phyloP scores from a whole-genome alignment of 2,797 vertebrate genomes.

The Antennarius maculatus region DNA sequence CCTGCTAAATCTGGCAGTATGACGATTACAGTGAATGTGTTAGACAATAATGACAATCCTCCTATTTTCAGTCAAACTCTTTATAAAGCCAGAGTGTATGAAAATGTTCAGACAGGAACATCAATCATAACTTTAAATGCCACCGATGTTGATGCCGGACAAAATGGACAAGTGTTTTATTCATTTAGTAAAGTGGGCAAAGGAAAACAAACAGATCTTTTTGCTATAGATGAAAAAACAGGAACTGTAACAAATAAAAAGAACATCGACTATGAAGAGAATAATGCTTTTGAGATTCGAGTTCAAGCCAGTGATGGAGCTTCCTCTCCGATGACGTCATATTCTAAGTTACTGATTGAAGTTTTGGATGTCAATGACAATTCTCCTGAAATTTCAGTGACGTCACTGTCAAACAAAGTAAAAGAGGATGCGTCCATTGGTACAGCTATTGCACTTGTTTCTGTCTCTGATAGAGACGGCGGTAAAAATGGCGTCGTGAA shows the following conservation, averaged over 20 bases:
- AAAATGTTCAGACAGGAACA: neutral
- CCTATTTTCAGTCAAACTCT: neutral
- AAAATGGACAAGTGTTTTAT: slow-evolving; percentile 79
- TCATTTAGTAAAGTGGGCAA: slow-evolving; percentile 62
- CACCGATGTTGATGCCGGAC: slow-evolving; percentile 50
- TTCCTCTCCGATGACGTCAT: slow-evolving; percentile 43
- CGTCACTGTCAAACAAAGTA: too few relatives aligned
- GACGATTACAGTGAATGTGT: neutral
- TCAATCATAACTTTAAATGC: neutral
- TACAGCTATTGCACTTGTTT: too few relatives aligned
- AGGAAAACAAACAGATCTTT: slow-evolving; percentile 66
- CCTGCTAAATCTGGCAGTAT: neutral
- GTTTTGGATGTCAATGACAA: too few relatives aligned
- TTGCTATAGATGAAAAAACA: slow-evolving; percentile 76
- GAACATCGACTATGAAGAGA: slow-evolving; percentile 65
- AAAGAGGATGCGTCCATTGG: too few relatives aligned
- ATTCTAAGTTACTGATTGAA: too few relatives aligned
- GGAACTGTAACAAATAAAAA: slow-evolving; percentile 78
- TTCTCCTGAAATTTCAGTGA: too few relatives aligned
- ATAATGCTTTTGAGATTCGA: slow-evolving; percentile 64
- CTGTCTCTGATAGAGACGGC: too few relatives aligned
- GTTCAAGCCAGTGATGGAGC: slow-evolving; percentile 74
- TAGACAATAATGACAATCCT: neutral
- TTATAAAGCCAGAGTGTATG: neutral
- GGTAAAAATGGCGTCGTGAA: too few relatives aligned